These are phyloP conservation scores for Mionectes olivaceus DNA, from an alignment of 2,797 vertebrate genomes.

Conservation along the genomic window DNA sequence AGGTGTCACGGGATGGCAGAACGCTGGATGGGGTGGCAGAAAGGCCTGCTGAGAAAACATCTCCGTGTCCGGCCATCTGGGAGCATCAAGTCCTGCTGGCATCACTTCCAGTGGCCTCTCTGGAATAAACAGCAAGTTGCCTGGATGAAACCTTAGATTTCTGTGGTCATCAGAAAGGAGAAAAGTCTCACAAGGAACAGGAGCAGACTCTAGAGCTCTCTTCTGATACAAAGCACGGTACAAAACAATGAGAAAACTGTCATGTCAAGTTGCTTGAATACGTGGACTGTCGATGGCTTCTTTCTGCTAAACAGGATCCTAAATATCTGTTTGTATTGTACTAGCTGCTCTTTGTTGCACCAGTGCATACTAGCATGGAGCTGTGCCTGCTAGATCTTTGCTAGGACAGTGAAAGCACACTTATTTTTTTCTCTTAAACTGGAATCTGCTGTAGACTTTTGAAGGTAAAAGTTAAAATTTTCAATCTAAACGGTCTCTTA, in stretches of 20 bases:
- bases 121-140: background rate
- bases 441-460: background rate
- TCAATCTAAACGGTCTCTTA: background rate
- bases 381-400: constrained; percentile 12
- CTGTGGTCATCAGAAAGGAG: background rate
- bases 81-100: background rate
- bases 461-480: background rate
- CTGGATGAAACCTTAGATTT: background rate
- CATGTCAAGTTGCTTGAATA: background rate
- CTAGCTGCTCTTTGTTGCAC: constrained; percentile 37
- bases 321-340: background rate
- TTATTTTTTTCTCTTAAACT: constrained; percentile 2
- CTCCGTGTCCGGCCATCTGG: background rate
- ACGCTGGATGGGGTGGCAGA: background rate
- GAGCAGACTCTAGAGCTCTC: background rate
- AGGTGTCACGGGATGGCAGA: accelerated
- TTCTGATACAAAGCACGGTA: background rate
- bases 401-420: background rate
- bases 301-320: constrained; percentile 10
- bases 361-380: background rate
- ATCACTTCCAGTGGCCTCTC: background rate
- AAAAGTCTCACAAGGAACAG: background rate
- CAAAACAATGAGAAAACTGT: background rate
- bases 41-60: background rate
- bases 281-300: background rate